These are phyloP conservation scores for Amiota communis DNA, from an alignment of 2,888 invertebrate genomes.

Conservation along the genomic window DNA sequence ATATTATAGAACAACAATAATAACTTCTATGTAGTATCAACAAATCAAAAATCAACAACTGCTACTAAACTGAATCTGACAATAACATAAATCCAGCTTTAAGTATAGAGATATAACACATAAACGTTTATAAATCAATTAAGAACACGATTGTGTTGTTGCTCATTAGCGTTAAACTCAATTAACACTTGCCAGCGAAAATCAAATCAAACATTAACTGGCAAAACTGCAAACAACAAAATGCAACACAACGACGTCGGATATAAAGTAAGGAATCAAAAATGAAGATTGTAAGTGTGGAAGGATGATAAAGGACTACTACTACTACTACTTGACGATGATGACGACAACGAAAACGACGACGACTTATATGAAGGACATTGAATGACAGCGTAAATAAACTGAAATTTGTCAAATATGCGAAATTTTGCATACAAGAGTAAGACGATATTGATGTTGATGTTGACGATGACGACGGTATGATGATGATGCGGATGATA, in stretches of 20 bases:
- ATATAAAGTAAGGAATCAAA: background rate
- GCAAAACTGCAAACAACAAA: constrained; percentile 6
- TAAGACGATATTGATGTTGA: background rate
- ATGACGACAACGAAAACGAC: too few relatives aligned
- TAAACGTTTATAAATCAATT: constrained; percentile 63
- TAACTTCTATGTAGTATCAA: constrained; percentile 18
- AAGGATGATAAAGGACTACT: background rate
- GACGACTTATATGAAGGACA: background rate
- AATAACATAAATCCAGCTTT: too few relatives aligned
- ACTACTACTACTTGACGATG: background rate
- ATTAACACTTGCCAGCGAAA: constrained; percentile 51
- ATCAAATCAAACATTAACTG: constrained; percentile 12
- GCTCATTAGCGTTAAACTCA: constrained; percentile 68
- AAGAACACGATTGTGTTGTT: constrained; percentile 56
- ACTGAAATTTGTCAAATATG: constrained; percentile 21
- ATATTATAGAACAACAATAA: constrained; percentile 13
- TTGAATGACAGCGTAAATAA: constrained; percentile 27
- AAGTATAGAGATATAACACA: background rate
- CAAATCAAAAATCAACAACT: constrained; percentile 11
- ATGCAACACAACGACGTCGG: background rate
- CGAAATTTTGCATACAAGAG: constrained; percentile 11
- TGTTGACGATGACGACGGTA: background rate
- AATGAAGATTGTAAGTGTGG: background rate
- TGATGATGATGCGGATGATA: too few relatives aligned
- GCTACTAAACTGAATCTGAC: too few relatives aligned